Evolutionary conservation across 2,797 vertebrate genomes (phyloP).

Genomic region (Sitta carolinensis): DNA sequence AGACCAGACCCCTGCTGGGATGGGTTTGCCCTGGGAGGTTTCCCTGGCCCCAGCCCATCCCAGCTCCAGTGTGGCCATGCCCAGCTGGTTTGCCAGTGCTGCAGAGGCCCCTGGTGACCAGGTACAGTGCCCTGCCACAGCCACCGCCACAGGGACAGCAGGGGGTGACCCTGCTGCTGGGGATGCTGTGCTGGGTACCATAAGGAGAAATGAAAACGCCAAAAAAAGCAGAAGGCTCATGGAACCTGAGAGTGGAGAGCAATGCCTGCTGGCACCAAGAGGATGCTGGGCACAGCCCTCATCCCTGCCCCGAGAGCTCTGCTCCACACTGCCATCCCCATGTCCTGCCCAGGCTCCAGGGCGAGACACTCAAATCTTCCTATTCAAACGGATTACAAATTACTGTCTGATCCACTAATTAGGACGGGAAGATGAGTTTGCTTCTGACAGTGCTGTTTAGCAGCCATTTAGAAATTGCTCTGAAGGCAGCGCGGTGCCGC

Average conservation of each 20-base stretch:
- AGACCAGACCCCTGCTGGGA: neutral
- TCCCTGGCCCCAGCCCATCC: neutral
- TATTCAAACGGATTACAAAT: slow-evolving; percentile 61
- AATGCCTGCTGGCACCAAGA: neutral
- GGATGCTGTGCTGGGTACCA: neutral
- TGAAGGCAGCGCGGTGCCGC: neutral
- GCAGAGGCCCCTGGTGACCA: neutral
- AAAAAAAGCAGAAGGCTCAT: neutral
- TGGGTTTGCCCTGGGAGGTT: neutral
- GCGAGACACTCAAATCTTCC: slow-evolving; percentile 33
- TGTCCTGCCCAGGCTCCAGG: neutral
- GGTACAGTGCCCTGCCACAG: neutral
- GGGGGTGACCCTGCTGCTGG: neutral
- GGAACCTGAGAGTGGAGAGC: neutral
- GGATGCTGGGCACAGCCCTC: neutral
- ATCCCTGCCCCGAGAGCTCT: neutral
- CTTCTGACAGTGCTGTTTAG: slow-evolving; percentile 58
- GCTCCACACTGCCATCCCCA: neutral
- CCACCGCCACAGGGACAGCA: neutral
- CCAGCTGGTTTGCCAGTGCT: fast-evolving
- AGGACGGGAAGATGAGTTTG: slow-evolving; percentile 32
- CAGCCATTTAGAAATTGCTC: slow-evolving; percentile 60
- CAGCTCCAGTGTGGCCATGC: neutral
- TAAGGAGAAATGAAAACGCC: neutral
- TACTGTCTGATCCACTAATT: slow-evolving; percentile 70